Percentiles rank a stretch among this genome's conserved stretches.
Conservation (phyloP, 2,113 vertebrate genomes). For the Abramis brama region DNA sequence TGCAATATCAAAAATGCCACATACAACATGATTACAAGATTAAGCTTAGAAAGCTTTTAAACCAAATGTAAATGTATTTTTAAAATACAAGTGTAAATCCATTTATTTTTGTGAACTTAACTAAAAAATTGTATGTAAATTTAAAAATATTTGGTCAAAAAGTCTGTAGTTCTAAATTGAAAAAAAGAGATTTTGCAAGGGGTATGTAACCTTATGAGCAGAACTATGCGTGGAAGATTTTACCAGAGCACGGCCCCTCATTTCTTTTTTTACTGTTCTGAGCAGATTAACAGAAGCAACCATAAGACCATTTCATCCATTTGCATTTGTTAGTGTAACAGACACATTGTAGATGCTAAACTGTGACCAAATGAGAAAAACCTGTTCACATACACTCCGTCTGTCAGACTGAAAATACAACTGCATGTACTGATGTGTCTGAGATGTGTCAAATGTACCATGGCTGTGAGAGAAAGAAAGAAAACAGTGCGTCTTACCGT, state of each 20-base stretch:
- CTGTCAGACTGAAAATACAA: not conserved
- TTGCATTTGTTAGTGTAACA: not conserved
- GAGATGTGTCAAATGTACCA: not conserved
- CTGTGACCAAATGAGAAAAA: not conserved
- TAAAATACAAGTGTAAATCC: not conserved
- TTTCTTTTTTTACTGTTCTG: not conserved
- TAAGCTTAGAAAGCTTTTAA: not conserved
- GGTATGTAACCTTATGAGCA: not conserved
- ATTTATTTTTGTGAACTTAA: not conserved
- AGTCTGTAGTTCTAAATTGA: too few species aligned
- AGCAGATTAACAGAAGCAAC: not conserved
- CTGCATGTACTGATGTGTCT: not conserved
- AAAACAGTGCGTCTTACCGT: slow-evolving; percentile 78
- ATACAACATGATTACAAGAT: not conserved
- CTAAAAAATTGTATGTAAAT: not conserved
- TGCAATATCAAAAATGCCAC: not conserved
- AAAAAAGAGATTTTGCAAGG: not conserved
- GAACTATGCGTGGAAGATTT: not conserved
- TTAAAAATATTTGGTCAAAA: not conserved
- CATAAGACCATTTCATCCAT: not conserved
- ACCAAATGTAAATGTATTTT: not conserved
- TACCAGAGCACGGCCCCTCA: not conserved
- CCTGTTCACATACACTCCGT: not conserved
- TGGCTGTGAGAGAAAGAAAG: not conserved
- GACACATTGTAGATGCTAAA: not conserved